Evolutionary conservation across 2,113 vertebrate species (phyloP), one percentile per base, ranked within the genome.

Genomic region (human): DNA sequence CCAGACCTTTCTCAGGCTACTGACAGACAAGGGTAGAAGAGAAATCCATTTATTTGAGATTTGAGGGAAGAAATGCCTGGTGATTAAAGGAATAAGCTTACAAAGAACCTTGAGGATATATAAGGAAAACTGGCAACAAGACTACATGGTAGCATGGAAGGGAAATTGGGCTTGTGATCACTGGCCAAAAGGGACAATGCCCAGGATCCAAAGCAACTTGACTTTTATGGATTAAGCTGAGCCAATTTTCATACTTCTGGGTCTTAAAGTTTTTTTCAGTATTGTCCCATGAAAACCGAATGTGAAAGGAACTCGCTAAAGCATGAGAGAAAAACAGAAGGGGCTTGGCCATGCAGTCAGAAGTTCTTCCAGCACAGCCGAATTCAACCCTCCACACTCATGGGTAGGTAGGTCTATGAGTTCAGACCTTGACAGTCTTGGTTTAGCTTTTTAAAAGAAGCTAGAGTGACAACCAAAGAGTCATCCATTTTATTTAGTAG

Each of bases 401-500:
- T 6, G 50, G 23, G 6, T 68, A 59, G 8, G 48, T 32, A 59
- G 8, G 48, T 32, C 66, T 76, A 0, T 8, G 25, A 75, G 55
- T 73, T 95, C 75, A 78, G n/a, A 38, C 27, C 43, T 75, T 57
- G 5, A 59, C 25, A 94, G 48, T 48, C 32, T 61, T 43, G 55
- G 76, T 30, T 96, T 83, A 5, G 0, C 22, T 64, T 84, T 97
- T 92, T 89, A 86, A 93, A 93, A 95, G 83, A 94, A 93, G 50
- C 52, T 86, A 68, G 40, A 75, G 57, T 80, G 16, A 91, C 93
- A 75, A 94, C 43, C 38, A 94, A 38, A 93, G 73, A 97, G 89
- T 81, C 66, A 72, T 96, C 70, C 79, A 86, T 95, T 97, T 98
- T 97, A 95, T 96, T 97, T 97, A 97, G 96, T 92, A 95, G 38